phyloP scores from a whole-genome alignment of 2,113 vertebrate species.

The Vulpes ferrilata region DNA sequence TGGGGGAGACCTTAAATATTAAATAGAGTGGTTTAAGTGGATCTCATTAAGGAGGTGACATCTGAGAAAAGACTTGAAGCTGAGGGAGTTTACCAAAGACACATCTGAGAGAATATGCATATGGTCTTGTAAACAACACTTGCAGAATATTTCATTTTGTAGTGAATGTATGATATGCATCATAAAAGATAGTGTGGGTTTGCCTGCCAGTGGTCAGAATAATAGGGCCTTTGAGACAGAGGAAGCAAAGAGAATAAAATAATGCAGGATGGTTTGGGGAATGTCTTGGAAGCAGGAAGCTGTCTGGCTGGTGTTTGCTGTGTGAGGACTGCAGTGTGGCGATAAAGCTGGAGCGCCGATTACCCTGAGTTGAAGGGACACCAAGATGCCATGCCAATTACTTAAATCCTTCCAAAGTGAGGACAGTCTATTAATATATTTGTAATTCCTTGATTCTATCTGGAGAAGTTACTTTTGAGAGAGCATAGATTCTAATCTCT shows the following conservation, averaged over 20 bases:
- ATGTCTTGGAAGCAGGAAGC: neutral
- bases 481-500: neutral
- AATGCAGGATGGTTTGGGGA: neutral
- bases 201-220: neutral
- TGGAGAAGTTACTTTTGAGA: neutral
- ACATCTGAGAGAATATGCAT: neutral
- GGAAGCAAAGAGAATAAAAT: neutral
- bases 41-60: neutral
- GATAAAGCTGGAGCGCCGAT: neutral
- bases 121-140: neutral
- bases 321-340: neutral
- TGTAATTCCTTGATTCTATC: neutral
- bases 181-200: neutral
- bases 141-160: neutral
- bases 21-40: neutral
- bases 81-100: neutral
- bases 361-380: neutral
- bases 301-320: neutral
- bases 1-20: neutral
- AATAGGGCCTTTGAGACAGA: neutral
- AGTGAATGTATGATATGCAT: neutral
- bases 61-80: neutral
- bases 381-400: neutral
- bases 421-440: neutral
- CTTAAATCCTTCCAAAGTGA: neutral